Conservation (phyloP, 2,797 vertebrate genomes). For the Alcedo atthis region DNA sequence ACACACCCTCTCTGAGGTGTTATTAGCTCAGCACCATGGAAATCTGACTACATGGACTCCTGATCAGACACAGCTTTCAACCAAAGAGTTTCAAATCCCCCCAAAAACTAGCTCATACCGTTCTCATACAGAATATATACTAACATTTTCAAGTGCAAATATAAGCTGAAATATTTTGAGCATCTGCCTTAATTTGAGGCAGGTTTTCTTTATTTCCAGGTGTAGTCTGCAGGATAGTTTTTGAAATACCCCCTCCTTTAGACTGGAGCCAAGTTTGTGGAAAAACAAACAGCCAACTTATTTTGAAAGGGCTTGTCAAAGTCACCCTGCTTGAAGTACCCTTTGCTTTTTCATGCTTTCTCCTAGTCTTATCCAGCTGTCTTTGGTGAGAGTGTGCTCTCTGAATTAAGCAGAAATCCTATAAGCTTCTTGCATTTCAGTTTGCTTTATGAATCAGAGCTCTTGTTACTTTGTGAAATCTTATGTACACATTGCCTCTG, state of each 20-base stretch:
- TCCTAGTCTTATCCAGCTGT: neutral
- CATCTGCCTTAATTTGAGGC: neutral
- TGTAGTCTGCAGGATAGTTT: neutral
- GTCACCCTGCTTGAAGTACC: neutral
- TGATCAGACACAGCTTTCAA: neutral
- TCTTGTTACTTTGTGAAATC: neutral
- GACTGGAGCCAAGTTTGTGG: neutral
- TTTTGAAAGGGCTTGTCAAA: neutral
- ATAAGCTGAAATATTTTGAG: neutral
- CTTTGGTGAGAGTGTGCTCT: accelerated
- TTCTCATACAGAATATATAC: neutral
- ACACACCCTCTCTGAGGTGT: neutral
- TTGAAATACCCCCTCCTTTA: neutral
- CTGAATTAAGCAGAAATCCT: accelerated
- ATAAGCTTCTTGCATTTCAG: neutral
- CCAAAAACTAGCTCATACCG: neutral
- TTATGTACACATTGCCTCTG: neutral
- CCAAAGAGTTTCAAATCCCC: neutral
- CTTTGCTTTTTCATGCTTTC: neutral
- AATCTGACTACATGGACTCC: neutral
- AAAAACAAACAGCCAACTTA: accelerated
- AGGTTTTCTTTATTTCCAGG: neutral
- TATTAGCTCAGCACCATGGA: neutral
- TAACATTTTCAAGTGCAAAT: neutral
- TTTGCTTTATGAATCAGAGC: neutral